Percentiles rank a stretch among this genome's conserved stretches.
Conservation (phyloP, 1,140 invertebrate genomes). For the Glossosoma conforme region DNA sequence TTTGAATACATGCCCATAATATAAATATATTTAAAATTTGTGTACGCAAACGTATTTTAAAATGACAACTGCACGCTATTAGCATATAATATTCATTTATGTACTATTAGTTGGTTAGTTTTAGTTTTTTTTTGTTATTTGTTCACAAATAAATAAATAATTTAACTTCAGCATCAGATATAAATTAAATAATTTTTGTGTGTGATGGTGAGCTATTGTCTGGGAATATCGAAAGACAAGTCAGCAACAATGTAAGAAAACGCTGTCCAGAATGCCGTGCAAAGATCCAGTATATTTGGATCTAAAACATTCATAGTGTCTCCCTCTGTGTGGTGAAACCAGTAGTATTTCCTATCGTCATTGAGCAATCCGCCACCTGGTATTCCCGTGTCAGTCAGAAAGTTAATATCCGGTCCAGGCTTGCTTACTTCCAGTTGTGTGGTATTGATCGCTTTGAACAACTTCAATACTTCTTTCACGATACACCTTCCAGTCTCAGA, state of each 20-base stretch:
- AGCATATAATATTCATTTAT: no score
- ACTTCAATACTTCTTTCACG: conserved; percentile 54
- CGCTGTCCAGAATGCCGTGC: conserved; percentile 63
- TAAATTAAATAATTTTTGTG: no score
- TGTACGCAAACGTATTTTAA: no score
- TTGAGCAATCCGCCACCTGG: conserved; percentile 60
- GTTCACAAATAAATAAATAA: no score
- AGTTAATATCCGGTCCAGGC: conserved; percentile 57
- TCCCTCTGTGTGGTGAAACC: conserved; percentile 68
- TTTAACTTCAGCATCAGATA: no score
- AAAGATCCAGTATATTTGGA: conserved; percentile 55
- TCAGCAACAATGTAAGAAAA: conserved; percentile 64
- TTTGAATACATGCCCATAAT: no score
- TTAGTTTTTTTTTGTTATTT: no score
- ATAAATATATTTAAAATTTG: no score
- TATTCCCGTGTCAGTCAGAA: conserved; percentile 55
- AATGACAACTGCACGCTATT: no score
- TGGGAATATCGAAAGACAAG: conserved; percentile 56
- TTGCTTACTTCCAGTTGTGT: conserved; percentile 38
- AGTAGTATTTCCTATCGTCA: conserved; percentile 64
- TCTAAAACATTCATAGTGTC: conserved; percentile 68
- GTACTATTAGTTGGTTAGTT: no score
- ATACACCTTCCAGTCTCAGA: conserved; percentile 52
- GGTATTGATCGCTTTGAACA: conserved; percentile 30
- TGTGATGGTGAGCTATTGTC: conserved; percentile 56